These are phyloP conservation scores for Papilio gigon DNA, from an alignment of 2,888 invertebrate species.

Conservation along the genomic window DNA sequence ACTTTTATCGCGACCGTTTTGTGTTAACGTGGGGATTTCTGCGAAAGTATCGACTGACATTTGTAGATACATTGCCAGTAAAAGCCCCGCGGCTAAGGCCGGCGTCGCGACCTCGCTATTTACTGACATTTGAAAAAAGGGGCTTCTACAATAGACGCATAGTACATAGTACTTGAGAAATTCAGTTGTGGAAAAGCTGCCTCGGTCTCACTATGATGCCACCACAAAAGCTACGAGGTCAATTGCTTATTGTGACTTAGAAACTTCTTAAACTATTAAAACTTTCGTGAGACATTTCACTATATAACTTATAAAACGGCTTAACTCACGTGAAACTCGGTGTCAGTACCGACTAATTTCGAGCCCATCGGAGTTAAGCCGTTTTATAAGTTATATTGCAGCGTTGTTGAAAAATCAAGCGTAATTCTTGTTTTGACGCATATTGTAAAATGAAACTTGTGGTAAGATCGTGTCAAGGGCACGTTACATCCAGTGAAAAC, in stretches of 20 bases:
- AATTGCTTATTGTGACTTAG: background rate
- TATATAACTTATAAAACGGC: too few relatives aligned
- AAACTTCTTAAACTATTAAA: background rate
- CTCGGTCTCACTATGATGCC: background rate
- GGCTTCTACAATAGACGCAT: background rate
- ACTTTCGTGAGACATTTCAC: too few relatives aligned
- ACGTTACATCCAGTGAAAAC: slow-evolving; percentile 34
- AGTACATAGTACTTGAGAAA: background rate
- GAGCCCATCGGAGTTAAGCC: too few relatives aligned
- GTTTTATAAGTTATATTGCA: too few relatives aligned
- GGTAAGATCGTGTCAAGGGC: slow-evolving; percentile 32
- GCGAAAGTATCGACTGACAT: slow-evolving; percentile 27
- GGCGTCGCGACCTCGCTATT: slow-evolving; percentile 33
- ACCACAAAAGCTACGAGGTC: slow-evolving; percentile 2
- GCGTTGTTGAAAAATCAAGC: background rate
- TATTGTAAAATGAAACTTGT: slow-evolving; percentile 28
- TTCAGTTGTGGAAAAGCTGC: background rate
- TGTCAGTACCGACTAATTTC: too few relatives aligned
- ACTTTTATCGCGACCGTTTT: background rate
- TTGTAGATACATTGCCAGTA: slow-evolving; percentile 10
- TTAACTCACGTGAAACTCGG: too few relatives aligned
- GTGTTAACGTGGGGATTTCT: slow-evolving; percentile 6
- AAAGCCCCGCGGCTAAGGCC: background rate
- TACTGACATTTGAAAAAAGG: slow-evolving; percentile 36
- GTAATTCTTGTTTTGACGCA: background rate